A percentile compares a stretch with the other conserved stretches of the same genome.
Evolutionary conservation across 2,888 invertebrate genomes (phyloP).

Genomic region (Lamproptera curius): DNA sequence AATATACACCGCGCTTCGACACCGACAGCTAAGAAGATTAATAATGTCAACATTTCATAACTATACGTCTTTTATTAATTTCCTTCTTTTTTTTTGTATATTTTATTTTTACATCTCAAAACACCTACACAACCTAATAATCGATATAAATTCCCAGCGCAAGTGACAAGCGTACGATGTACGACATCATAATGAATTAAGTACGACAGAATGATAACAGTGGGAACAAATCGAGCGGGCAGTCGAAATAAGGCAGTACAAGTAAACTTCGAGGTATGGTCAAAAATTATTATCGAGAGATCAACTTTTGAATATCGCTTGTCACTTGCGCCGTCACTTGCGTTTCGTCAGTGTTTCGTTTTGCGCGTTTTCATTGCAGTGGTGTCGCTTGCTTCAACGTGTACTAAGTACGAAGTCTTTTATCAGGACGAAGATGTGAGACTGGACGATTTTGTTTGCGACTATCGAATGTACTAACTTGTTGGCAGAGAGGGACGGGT

Average conservation of each 20-base stretch:
- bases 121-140: slow-evolving; percentile 61
- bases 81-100: slow-evolving; percentile 30
- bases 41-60: too few relatives aligned
- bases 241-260: slow-evolving; percentile 15
- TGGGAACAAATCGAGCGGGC: slow-evolving; percentile 17
- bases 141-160: slow-evolving; percentile 47
- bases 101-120: slow-evolving; percentile 36
- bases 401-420: slow-evolving; percentile 75
- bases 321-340: slow-evolving; percentile 42
- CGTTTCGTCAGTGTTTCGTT: slow-evolving; percentile 33
- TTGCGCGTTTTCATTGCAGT: slow-evolving; percentile 31
- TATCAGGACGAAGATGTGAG: slow-evolving; percentile 73
- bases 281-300: slow-evolving; percentile 2
- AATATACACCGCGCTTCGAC: slow-evolving; percentile 53
- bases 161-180: slow-evolving; percentile 41
- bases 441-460: slow-evolving; percentile 69
- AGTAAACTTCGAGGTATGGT: slow-evolving; percentile 10
- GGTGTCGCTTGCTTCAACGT: slow-evolving; percentile 45
- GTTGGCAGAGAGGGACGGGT: slow-evolving; percentile 44
- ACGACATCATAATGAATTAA: slow-evolving; percentile 7
- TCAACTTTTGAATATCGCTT: slow-evolving; percentile 25
- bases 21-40: slow-evolving; percentile 45
- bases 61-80: too few relatives aligned
- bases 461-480: slow-evolving; percentile 39
- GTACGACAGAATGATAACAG: slow-evolving; percentile 5